A percentile compares a stretch with the other conserved stretches of the same genome.
phyloP scores from a whole-genome alignment of 2,113 vertebrate genomes.

The Oncorhynchus nerka region DNA sequence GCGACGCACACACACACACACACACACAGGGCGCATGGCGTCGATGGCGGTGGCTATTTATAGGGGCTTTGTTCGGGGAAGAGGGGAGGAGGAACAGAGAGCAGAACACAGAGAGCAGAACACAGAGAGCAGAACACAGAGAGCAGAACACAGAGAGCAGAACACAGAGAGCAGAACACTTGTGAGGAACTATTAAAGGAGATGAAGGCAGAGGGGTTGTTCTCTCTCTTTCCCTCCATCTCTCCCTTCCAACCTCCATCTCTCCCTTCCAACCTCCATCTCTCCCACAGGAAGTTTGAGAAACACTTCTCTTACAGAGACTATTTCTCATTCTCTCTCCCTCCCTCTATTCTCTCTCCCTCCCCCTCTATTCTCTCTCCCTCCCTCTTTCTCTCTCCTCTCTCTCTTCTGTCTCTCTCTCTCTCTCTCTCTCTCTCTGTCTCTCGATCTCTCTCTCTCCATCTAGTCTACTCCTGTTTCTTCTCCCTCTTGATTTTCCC shows the following conservation, averaged over 20 bases:
- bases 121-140: too few species aligned
- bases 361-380: not conserved
- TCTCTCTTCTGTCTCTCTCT: too few species aligned
- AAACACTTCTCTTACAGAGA: too few species aligned
- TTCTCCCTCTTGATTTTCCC: too few species aligned
- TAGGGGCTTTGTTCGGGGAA: conserved; percentile 62
- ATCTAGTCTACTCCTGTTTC: too few species aligned
- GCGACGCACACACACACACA: conserved; percentile 28
- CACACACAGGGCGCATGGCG: conserved; percentile 6
- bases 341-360: not conserved
- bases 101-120: conserved; percentile 19
- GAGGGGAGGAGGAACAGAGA: conserved; percentile 34
- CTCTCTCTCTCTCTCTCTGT: too few species aligned
- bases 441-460: too few species aligned
- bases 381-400: too few species aligned
- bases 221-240: not conserved
- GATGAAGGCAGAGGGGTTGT: conserved; percentile 47
- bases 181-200: conserved; percentile 57
- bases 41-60: conserved; percentile 63
- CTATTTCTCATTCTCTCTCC: too few species aligned
- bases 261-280: not conserved
- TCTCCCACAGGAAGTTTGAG: not conserved
- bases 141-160: too few species aligned
- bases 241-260: too few species aligned
- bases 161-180: conserved; percentile 34